These are phyloP conservation scores for Synanceia verrucosa DNA, from an alignment of 2,797 vertebrate genomes.

Conservation along the genomic window DNA sequence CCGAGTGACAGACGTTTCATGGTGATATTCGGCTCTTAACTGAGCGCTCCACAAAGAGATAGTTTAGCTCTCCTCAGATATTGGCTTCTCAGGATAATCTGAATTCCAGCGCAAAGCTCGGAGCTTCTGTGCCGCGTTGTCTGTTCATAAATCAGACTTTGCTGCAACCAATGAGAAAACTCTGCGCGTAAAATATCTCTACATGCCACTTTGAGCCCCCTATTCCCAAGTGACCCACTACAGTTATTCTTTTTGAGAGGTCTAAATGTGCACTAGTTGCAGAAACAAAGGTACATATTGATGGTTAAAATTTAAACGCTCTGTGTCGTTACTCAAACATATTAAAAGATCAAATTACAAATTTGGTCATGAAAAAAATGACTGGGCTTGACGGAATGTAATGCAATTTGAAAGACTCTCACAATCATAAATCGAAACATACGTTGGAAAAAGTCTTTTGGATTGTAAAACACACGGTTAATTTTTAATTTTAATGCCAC, in stretches of 20 bases:
- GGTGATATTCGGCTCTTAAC: constrained; percentile 43
- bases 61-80: constrained; percentile 40
- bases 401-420: constrained; percentile 16
- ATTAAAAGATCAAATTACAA: constrained; percentile 17
- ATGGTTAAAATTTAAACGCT: constrained; percentile 7
- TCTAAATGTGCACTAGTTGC: constrained; percentile 20
- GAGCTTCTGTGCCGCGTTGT: constrained; percentile 33
- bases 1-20: constrained; percentile 40
- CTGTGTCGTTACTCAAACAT: neutral
- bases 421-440: constrained; percentile 6
- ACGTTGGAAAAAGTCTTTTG: neutral
- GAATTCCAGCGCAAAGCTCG: constrained; percentile 60
- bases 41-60: constrained; percentile 45
- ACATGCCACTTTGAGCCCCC: constrained; percentile 48
- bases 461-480: constrained; percentile 2
- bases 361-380: constrained; percentile 15
- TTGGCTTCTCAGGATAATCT: constrained; percentile 56
- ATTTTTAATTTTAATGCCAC: constrained; percentile 1
- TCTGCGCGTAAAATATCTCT: constrained; percentile 52
- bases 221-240: constrained; percentile 45
- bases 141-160: constrained; percentile 61
- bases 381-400: neutral
- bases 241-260: constrained; percentile 21
- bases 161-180: constrained; percentile 50
- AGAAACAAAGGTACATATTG: neutral